Evolutionary conservation across 2,888 invertebrate species (phyloP).

Genomic region (Tuberolachnus salignus): DNA sequence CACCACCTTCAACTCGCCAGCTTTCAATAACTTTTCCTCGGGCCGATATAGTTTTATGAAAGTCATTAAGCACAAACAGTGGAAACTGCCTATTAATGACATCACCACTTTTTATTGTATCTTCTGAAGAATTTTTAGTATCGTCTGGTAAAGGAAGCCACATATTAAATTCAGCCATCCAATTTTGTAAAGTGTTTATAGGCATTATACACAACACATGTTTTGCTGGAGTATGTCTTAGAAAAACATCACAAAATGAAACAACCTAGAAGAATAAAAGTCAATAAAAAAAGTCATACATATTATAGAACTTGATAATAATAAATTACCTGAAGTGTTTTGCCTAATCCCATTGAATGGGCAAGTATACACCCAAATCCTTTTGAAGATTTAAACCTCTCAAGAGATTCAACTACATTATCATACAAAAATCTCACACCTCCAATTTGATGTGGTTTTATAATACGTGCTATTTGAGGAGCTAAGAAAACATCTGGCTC

Average conservation of each 20-base stretch:
- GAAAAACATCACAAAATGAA: slow-evolving; percentile 94
- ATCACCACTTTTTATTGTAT: slow-evolving; percentile 67
- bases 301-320: neutral
- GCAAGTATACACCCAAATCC: slow-evolving; percentile 98
- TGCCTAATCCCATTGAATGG: slow-evolving; percentile 99
- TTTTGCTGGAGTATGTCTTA: slow-evolving; percentile 85
- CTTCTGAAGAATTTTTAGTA: slow-evolving; percentile 64
- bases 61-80: slow-evolving; percentile 90
- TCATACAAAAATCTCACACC: slow-evolving; percentile 96
- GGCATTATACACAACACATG: slow-evolving; percentile 96
- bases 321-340: slow-evolving; percentile 77
- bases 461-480: slow-evolving; percentile 85
- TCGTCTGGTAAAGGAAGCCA: slow-evolving; percentile 83
- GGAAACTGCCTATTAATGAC: slow-evolving; percentile 82
- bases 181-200: slow-evolving; percentile 92
- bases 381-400: slow-evolving; percentile 81
- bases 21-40: slow-evolving; percentile 75
- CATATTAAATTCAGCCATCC: slow-evolving; percentile 94
- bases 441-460: slow-evolving; percentile 96
- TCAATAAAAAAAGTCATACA: neutral
- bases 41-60: slow-evolving; percentile 87
- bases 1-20: slow-evolving; percentile 89
- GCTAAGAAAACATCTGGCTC: slow-evolving; percentile 92
- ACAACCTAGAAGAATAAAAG: slow-evolving; percentile 69
- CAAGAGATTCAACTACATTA: slow-evolving; percentile 93